Evolutionary conservation across 2,888 invertebrate species (phyloP).

Genomic region (Eucriotettix oculatus): DNA sequence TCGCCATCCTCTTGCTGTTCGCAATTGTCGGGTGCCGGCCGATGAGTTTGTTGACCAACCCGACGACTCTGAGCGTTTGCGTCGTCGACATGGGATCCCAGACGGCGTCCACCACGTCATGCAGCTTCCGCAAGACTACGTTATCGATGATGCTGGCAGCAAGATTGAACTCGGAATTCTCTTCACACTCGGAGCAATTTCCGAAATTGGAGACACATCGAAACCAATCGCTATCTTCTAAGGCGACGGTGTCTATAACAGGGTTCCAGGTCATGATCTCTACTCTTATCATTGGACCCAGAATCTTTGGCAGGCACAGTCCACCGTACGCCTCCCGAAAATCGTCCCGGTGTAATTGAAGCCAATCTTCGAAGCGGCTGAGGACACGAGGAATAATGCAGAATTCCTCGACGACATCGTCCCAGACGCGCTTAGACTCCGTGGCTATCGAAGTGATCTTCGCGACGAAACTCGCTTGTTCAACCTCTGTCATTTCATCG

Average conservation of each 20-base stretch:
- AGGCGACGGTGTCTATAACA: constrained; percentile 27
- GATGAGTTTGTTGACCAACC: constrained; percentile 47
- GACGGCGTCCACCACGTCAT: constrained; percentile 56
- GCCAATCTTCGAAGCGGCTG: constrained; percentile 70
- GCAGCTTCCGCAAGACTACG: constrained; percentile 71
- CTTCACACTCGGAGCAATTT: constrained; percentile 45
- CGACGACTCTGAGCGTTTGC: constrained; percentile 69
- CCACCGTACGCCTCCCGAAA: constrained; percentile 87
- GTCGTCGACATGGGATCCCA: constrained; percentile 89
- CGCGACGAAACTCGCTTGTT: constrained; percentile 44
- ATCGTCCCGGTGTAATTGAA: constrained; percentile 54
- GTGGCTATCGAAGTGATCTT: constrained; percentile 34
- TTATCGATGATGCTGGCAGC: constrained; percentile 77
- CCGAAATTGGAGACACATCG: constrained; percentile 53
- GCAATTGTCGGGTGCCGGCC: constrained; percentile 49
- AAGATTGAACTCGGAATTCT: constrained; percentile 71
- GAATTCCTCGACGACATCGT: constrained; percentile 83
- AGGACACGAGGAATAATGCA: constrained; percentile 61
- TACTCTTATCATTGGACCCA: constrained; percentile 62
- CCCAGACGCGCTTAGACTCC: constrained; percentile 53
- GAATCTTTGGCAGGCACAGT: constrained; percentile 74
- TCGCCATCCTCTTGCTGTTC: constrained; percentile 42
- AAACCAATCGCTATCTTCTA: constrained; percentile 84
- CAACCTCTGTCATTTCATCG: constrained; percentile 82
- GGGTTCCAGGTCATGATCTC: constrained; percentile 51